Evolutionary conservation across 2,888 invertebrate species (phyloP).

Genomic region (Biston betularia): DNA sequence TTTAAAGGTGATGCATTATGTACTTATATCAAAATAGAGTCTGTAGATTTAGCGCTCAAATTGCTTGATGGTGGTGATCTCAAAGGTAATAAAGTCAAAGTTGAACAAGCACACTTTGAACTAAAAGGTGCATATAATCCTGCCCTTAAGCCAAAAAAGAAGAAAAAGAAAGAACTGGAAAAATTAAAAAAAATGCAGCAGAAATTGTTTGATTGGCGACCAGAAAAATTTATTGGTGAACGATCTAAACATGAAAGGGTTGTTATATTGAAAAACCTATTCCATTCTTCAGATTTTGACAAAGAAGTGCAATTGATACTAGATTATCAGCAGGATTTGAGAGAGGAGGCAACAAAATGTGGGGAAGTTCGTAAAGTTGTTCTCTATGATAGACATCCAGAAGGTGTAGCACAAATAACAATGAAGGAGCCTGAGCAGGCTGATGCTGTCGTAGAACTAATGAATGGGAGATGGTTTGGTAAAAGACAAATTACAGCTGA

Average conservation of each 20-base stretch:
- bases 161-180: constrained; percentile 95
- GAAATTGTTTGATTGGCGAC: constrained; percentile 98
- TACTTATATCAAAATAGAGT: constrained; percentile 98
- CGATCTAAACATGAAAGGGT: constrained; percentile 95
- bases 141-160: constrained; percentile 95
- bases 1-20: constrained; percentile 98
- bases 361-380: constrained; percentile 97
- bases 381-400: constrained; percentile 96
- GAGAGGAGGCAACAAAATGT: constrained; percentile 95
- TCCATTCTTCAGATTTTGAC: constrained; percentile 95
- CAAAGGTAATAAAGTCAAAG: constrained; percentile 92
- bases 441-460: constrained; percentile 93
- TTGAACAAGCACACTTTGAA: constrained; percentile 97
- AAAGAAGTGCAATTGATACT: constrained; percentile 94
- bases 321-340: constrained; percentile 96
- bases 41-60: constrained; percentile 96
- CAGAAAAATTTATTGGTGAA: constrained; percentile 95
- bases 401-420: constrained; percentile 96
- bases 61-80: constrained; percentile 95
- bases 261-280: constrained; percentile 97
- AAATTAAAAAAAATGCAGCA: constrained; percentile 97
- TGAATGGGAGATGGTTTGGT: constrained; percentile 97
- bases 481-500: constrained; percentile 94
- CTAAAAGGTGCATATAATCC: constrained; percentile 98
- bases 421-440: constrained; percentile 97